phyloP scores from a whole-genome alignment of 1,140 invertebrate genomes.

The Orchesella cincta region DNA sequence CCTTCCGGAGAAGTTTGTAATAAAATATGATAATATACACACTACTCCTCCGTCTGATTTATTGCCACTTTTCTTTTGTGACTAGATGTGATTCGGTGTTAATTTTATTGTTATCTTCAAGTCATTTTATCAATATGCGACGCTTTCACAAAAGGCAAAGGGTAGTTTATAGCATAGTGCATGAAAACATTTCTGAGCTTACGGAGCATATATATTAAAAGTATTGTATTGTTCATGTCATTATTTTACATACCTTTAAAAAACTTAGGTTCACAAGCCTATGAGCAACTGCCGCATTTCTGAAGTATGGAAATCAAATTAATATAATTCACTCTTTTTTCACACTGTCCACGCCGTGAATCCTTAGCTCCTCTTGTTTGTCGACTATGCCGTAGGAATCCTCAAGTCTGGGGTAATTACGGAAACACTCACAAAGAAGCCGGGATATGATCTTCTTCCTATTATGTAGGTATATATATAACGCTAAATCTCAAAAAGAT shows the following conservation, averaged over 20 bases:
- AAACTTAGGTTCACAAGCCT: constrained; percentile 18
- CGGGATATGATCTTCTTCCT: too few relatives aligned
- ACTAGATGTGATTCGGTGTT: not conserved
- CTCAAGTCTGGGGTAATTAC: not conserved
- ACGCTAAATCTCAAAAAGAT: not conserved
- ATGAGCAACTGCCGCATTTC: constrained; percentile 7
- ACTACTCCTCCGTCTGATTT: not conserved
- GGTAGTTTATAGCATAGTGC: not conserved
- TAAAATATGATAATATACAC: not conserved
- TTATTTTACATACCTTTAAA: constrained; percentile 15
- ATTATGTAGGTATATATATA: not conserved
- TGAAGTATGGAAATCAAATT: not conserved
- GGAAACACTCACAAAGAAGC: too few relatives aligned
- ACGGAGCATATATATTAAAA: not conserved
- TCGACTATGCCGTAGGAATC: not conserved
- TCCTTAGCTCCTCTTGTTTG: too few relatives aligned
- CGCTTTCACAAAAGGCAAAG: not conserved
- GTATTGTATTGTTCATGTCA: not conserved
- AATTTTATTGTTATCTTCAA: constrained; percentile 2
- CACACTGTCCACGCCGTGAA: constrained; percentile 7
- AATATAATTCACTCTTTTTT: not conserved
- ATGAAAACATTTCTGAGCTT: not conserved
- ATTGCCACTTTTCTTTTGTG: not conserved
- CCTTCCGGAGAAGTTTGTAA: constrained; percentile 9
- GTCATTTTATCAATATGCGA: not conserved